Percentiles rank a stretch among this genome's conserved stretches.
phyloP scores from a whole-genome alignment of 2,113 vertebrate species.

The Heptranchias perlo region DNA sequence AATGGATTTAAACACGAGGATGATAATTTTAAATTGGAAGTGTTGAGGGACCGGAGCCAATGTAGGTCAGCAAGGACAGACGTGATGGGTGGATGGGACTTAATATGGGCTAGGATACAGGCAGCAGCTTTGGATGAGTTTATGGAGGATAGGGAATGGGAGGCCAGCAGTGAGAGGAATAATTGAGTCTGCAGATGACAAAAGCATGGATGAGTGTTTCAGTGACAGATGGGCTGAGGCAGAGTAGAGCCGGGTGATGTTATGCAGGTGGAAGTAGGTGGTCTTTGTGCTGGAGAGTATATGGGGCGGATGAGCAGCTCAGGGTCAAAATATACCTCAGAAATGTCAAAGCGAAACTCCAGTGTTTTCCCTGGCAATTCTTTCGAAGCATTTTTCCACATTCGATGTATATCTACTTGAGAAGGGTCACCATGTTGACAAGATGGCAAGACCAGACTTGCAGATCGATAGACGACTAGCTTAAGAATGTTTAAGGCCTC shows the following conservation, averaged over 20 bases:
- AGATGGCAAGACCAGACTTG: slow-evolving; percentile 83
- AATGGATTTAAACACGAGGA: not conserved
- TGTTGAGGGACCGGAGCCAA: not conserved
- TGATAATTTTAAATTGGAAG: not conserved
- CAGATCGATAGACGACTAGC: slow-evolving; percentile 90
- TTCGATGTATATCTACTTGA: slow-evolving; percentile 86
- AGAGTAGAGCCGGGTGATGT: not conserved
- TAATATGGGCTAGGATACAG: too few relatives aligned
- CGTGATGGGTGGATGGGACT: too few relatives aligned
- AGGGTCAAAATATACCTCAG: slow-evolving; percentile 67
- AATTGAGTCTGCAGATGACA: not conserved
- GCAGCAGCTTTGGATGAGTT: not conserved
- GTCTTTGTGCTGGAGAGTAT: not conserved
- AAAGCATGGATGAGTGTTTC: not conserved
- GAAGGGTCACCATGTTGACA: slow-evolving; percentile 82
- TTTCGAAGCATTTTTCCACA: slow-evolving; percentile 89
- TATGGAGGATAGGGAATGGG: not conserved
- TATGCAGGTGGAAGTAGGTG: not conserved
- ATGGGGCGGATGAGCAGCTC: not conserved
- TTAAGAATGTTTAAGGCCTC: slow-evolving; percentile 94
- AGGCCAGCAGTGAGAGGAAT: not conserved
- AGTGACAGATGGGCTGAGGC: not conserved
- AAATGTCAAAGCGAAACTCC: slow-evolving; percentile 97
- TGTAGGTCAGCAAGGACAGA: not conserved
- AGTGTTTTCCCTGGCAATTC: slow-evolving; percentile 93